Conservation (phyloP, 1,140 invertebrate species). For the Diorhabda elongata region DNA sequence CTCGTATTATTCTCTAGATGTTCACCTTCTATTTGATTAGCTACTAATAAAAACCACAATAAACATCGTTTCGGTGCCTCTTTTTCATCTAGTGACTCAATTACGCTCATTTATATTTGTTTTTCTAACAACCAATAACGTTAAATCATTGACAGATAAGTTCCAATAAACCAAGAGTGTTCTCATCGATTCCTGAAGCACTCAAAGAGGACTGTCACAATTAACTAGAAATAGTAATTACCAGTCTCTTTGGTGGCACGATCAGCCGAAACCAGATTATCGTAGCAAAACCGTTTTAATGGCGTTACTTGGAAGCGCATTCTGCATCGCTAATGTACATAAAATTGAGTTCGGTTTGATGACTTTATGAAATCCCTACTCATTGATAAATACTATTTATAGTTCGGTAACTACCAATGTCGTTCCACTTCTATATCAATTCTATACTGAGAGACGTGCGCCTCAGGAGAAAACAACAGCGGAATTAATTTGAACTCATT, state of each 20-base stretch:
- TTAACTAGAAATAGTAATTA: constrained; percentile 11
- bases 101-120: background rate
- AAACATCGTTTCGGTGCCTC: no score
- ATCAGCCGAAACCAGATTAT: constrained; percentile 15
- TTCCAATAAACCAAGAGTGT: background rate
- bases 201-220: background rate
- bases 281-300: constrained; percentile 14
- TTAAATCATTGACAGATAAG: background rate
- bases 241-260: constrained; percentile 8
- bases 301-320: constrained; percentile 13
- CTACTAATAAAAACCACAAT: no score
- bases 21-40: no score
- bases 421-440: background rate
- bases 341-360: constrained; percentile 12
- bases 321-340: constrained; percentile 13
- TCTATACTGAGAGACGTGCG: no score
- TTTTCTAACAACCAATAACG: background rate
- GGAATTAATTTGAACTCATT: no score
- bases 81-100: background rate
- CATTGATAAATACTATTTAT: constrained; percentile 9
- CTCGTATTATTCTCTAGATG: no score
- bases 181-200: background rate
- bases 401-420: background rate
- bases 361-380: constrained; percentile 15
- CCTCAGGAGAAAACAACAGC: no score